Evolutionary conservation across 2,888 invertebrate species (phyloP).

Genomic region (Agrochola circellaris): DNA sequence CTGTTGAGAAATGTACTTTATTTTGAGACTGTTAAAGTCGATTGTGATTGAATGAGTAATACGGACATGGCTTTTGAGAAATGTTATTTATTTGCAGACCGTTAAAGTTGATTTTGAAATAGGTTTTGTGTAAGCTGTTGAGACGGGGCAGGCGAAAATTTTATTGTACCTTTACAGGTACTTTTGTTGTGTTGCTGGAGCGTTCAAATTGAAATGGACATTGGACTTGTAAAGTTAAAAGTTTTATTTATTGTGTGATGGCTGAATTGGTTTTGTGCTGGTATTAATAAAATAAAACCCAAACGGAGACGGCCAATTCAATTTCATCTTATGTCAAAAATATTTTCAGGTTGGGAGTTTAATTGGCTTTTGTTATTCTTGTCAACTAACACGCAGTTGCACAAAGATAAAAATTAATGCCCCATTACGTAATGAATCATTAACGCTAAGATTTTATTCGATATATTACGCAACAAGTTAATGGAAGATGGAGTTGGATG

Average conservation of each 20-base stretch:
- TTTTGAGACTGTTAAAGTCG: neutral
- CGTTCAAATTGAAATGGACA: slow-evolving; percentile 19
- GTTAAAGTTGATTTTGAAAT: neutral
- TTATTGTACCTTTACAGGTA: neutral
- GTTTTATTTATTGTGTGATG: neutral
- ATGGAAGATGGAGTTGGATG: too few relatives aligned
- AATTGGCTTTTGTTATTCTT: neutral
- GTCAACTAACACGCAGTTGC: neutral
- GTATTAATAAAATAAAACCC: neutral
- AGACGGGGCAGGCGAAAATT: neutral
- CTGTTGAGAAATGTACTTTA: slow-evolving; percentile 79
- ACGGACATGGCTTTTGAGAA: slow-evolving; percentile 85
- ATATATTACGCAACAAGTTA: too few relatives aligned
- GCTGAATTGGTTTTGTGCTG: neutral
- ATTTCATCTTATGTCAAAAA: neutral
- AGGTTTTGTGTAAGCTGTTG: neutral
- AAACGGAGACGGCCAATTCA: neutral
- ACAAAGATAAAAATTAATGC: too few relatives aligned
- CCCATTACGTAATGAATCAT: too few relatives aligned
- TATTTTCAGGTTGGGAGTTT: neutral
- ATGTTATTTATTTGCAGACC: neutral
- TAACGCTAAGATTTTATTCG: too few relatives aligned
- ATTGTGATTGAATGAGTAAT: neutral
- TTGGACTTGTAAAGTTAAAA: slow-evolving; percentile 1
- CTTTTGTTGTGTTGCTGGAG: neutral